A percentile compares a stretch with the other conserved stretches of the same genome.
phyloP scores from a whole-genome alignment of 1,140 invertebrate species.

The Drosophila sp. region DNA sequence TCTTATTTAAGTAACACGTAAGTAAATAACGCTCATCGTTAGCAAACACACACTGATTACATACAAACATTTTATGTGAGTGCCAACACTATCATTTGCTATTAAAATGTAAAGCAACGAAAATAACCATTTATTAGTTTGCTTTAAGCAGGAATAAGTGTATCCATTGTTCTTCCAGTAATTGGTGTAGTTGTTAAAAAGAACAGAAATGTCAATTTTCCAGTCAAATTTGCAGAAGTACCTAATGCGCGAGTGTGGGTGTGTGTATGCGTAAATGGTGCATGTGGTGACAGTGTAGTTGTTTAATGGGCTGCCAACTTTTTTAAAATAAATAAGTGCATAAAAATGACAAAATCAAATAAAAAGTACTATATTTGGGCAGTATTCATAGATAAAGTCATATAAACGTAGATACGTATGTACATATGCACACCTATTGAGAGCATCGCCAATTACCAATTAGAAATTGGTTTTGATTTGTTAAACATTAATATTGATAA shows the following conservation, averaged over 20 bases:
- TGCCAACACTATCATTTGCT: slow-evolving; percentile 32
- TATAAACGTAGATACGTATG: slow-evolving; percentile 16
- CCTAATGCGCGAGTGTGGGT: not conserved
- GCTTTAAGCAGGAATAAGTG: not conserved
- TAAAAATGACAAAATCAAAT: slow-evolving; percentile 35
- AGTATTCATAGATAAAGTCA: slow-evolving; percentile 20
- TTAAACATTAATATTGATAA: slow-evolving; percentile 8
- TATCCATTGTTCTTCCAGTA: not conserved
- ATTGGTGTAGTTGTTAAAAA: not conserved
- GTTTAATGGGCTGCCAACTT: slow-evolving; percentile 34
- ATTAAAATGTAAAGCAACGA: slow-evolving; percentile 5
- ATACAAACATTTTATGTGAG: slow-evolving; percentile 32
- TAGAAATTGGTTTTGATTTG: slow-evolving; percentile 8
- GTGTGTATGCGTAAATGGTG: slow-evolving; percentile 3
- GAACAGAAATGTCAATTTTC: not conserved
- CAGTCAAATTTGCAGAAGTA: not conserved
- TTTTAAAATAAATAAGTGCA: not conserved
- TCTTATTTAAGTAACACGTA: not conserved
- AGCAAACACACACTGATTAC: slow-evolving; percentile 7
- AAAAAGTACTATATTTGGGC: slow-evolving; percentile 31
- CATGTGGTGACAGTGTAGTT: slow-evolving; percentile 14
- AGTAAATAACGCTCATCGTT: slow-evolving; percentile 2
- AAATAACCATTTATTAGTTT: not conserved
- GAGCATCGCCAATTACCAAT: slow-evolving; percentile 15
- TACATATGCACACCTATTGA: slow-evolving; percentile 8